phyloP scores from a whole-genome alignment of 2,888 invertebrate species.

The Dasysyrphus albostriatus region DNA sequence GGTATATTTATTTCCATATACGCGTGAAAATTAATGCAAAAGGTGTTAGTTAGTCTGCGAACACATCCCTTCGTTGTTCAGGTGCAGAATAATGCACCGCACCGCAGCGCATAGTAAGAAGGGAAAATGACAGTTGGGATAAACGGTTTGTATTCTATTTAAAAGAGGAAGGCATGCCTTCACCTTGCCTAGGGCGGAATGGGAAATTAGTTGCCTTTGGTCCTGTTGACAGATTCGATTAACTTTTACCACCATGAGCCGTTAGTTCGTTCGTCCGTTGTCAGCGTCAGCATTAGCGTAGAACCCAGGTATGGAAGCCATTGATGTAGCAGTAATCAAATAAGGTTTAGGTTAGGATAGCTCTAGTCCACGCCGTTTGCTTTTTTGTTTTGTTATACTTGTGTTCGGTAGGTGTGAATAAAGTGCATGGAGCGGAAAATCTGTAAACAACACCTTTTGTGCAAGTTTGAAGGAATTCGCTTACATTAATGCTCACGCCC shows the following conservation, averaged over 20 bases:
- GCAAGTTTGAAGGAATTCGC: constrained; percentile 30
- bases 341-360: constrained; percentile 37
- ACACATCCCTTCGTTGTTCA: constrained; percentile 25
- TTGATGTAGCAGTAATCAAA: constrained; percentile 73
- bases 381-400: not conserved
- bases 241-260: constrained; percentile 58
- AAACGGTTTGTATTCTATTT: constrained; percentile 45
- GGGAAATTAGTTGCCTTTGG: constrained; percentile 37
- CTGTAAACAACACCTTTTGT: constrained; percentile 53
- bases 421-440: constrained; percentile 58
- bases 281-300: not conserved
- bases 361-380: not conserved
- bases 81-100: constrained; percentile 8
- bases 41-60: constrained; percentile 9
- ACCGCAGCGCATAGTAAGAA: not conserved
- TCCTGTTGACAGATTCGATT: constrained; percentile 72
- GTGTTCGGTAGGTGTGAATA: constrained; percentile 37
- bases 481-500: constrained; percentile 66
- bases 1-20: constrained; percentile 28
- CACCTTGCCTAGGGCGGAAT: not conserved
- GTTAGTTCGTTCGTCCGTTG: not conserved
- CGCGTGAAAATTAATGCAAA: constrained; percentile 61
- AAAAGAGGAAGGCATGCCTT: not conserved
- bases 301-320: constrained; percentile 55
- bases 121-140: constrained; percentile 18